Evolutionary conservation across 2,797 vertebrate genomes (phyloP), one percentile per base, ranked within the genome.

Genomic region (Falco novaeseelandiae): DNA sequence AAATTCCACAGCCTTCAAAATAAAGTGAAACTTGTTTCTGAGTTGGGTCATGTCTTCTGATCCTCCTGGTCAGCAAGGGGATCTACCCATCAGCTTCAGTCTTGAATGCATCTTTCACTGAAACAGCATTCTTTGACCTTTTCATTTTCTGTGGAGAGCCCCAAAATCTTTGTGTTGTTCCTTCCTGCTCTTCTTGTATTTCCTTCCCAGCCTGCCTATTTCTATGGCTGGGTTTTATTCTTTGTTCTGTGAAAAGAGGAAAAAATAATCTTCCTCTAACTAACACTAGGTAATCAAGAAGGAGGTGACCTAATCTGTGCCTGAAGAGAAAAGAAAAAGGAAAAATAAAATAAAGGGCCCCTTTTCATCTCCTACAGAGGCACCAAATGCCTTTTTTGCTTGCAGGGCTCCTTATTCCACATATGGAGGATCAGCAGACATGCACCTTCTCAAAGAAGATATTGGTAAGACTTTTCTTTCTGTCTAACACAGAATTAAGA

Each of bases 371-470:
- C 36, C 86, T 94, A 80, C 88, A 89, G 92, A 96, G 97, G 97
- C 97, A 97, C 49, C 95, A 97, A 96, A 97, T 96, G 96, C 96
- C 96, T 94, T 96, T 95, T 97, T 87, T 97, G 90, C 95, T 96
- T 97, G 83, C 94, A 97, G 96, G 94, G 59, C 70, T 96, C 86
- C 94, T 92, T 96, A 89, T 92, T 71, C 86, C 67, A 87, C 92
- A 93, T 83, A 74, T 58, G 93, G 94, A 96, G 86, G 96, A 96
- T 96, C 88, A 94, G 81, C 90, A 97, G 96, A 94, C 81, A 92
- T 91, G 59, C 86, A 96, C 82, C 94, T 96, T 96, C 83, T 96
- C 94, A 96, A 70, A 84, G 95, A 90, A 94, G 92, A 96, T 86
- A 38, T 95, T 96, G 96, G 95, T 96, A 97, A 97, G 93, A 96